Evolutionary conservation across 2,888 invertebrate species (phyloP).

Genomic region (Mayetiola destructor): DNA sequence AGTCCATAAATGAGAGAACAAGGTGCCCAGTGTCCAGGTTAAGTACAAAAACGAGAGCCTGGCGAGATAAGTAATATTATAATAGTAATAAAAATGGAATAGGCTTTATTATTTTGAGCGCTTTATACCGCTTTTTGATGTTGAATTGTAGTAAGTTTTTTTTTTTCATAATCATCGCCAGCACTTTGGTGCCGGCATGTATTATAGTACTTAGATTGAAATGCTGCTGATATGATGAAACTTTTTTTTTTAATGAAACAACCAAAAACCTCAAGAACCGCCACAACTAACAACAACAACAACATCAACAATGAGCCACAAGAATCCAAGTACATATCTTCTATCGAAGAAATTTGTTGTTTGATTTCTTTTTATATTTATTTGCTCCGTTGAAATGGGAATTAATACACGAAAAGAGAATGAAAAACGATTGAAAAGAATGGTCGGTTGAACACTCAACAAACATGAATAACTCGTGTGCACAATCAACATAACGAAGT

Average conservation of each 20-base stretch:
- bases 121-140: not conserved
- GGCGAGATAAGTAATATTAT: too few species aligned
- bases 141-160: too few species aligned
- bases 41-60: too few species aligned
- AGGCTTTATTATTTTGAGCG: not conserved
- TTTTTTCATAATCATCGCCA: too few species aligned
- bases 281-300: not conserved
- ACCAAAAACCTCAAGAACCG: too few species aligned
- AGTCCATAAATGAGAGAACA: too few species aligned
- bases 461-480: not conserved
- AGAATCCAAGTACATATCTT: not conserved
- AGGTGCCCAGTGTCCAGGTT: too few species aligned
- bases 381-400: not conserved
- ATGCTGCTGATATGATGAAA: too few species aligned
- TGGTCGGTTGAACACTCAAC: not conserved
- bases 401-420: not conserved
- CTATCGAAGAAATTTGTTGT: not conserved
- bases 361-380: not conserved
- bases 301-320: not conserved
- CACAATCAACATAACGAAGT: constrained; percentile 10
- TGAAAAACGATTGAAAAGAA: not conserved
- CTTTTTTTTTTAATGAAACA: too few species aligned
- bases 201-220: too few species aligned
- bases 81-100: not conserved
- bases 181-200: too few species aligned